Base-by-base conservation (phyloP, 2,797 vertebrate species). In the Sebastolobus alascanus region DNA sequence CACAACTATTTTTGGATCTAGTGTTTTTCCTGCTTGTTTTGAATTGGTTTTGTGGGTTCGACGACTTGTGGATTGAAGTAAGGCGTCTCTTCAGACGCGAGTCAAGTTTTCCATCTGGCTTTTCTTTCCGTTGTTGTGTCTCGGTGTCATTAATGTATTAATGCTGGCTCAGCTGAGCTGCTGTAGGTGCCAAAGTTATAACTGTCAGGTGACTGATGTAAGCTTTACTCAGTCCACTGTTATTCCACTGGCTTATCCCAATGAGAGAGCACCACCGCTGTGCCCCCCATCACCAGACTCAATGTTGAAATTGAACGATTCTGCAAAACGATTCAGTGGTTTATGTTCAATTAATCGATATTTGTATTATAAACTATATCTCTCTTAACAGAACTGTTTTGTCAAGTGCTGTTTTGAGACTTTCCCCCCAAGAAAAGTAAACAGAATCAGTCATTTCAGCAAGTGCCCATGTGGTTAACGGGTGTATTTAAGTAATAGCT, bases 41-140 rank as follows among this genome's bases (percentile, higher is more conserved):
- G 4, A n/a, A 12, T 40, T 37, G 12, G 13, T 65, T 67, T 27
- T 33, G 22, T 61, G 22, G 10, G 1, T 50, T 72, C 4, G 8
- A 63, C 1, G 1, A 33, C 20, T 37, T 2, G 50, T 52, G 8
- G 50, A 52, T n/a, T n/a, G 14, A 58, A 75, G 35, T 64, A 6
- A 76, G 37, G 31, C 27, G 2, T 76, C 68, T 80, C 55, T 54
- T 65, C 22, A 72, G 67, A 75, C 80, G 55, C 37, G 12, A 68
- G 69, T 86, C 82, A 84, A 68, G 75, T 85, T 88, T 88, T 86
- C 73, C 82, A 72, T 75, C 68, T 80, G 63, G 40, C 71, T 79
- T 86, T 86, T 80, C 43, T 59, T 80, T 89, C 69, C 83, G 63
- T 69, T 79, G 84, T 85, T 87, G 38, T 79, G 77, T 90, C 74